These are phyloP conservation scores for Formica selysi DNA, from an alignment of 1,140 invertebrate genomes.

Conservation along the genomic window DNA sequence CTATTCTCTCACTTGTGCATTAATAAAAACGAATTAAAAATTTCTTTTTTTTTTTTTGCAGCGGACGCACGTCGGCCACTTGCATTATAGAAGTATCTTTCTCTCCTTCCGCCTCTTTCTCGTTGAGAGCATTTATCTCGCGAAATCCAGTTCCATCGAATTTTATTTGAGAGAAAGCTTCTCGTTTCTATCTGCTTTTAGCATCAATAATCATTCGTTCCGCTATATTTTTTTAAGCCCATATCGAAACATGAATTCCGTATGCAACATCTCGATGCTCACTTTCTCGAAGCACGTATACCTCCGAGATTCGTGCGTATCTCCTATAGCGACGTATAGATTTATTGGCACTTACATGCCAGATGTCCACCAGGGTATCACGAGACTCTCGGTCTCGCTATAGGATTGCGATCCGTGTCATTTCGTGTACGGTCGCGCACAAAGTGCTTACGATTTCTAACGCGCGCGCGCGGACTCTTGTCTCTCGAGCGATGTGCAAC, in stretches of 20 bases:
- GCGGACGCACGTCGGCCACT: background rate
- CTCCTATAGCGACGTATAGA: background rate
- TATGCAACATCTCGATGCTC: background rate
- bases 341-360: slow-evolving; percentile 58
- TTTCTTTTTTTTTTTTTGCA: background rate
- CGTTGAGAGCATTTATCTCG: background rate
- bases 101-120: background rate
- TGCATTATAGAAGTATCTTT: background rate
- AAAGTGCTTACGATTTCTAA: slow-evolving; percentile 64
- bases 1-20: background rate
- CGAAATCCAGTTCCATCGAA: background rate
- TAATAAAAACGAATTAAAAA: slow-evolving; percentile 33
- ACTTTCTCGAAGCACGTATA: background rate
- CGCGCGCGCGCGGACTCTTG: slow-evolving; percentile 1
- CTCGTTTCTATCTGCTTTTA: background rate
- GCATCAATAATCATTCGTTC: background rate
- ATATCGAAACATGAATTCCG: background rate
- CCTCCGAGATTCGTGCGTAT: background rate
- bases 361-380: slow-evolving; percentile 39
- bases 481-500: slow-evolving; percentile 50
- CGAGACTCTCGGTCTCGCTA: slow-evolving; percentile 33
- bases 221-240: too few species aligned
- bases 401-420: slow-evolving; percentile 47
- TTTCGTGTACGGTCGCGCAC: slow-evolving; percentile 20
- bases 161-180: background rate